A percentile compares a stretch with the other conserved stretches of the same genome.
Conservation (phyloP, 2,888 invertebrate species). For the Seira musarum region DNA sequence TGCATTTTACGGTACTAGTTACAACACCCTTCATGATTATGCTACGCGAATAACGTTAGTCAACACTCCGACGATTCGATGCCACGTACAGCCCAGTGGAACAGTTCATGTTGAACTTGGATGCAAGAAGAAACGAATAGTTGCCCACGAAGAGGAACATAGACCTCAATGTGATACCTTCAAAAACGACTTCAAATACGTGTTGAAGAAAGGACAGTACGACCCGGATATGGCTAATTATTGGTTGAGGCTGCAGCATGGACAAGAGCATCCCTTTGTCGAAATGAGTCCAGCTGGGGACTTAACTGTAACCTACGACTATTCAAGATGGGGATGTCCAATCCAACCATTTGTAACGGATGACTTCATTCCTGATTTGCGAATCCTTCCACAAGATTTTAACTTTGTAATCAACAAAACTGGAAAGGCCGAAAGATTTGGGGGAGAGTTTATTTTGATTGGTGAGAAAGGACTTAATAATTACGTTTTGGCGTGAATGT, state of each 20-base stretch:
- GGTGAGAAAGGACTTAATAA: not conserved
- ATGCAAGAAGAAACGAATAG: constrained; percentile 53
- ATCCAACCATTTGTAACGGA: constrained; percentile 62
- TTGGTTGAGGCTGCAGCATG: constrained; percentile 36
- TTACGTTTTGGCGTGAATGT: too few species aligned
- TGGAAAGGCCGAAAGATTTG: constrained; percentile 29
- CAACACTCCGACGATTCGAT: constrained; percentile 49
- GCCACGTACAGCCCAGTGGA: constrained; percentile 59
- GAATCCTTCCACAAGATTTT: constrained; percentile 37
- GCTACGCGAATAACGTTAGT: constrained; percentile 42
- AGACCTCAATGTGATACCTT: constrained; percentile 44
- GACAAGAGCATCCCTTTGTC: constrained; percentile 16
- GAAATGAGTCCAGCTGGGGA: constrained; percentile 22
- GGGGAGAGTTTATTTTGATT: constrained; percentile 60
- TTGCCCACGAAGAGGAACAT: constrained; percentile 61
- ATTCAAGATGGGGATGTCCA: constrained; percentile 64
- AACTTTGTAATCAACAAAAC: constrained; percentile 36
- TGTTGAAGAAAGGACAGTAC: constrained; percentile 17
- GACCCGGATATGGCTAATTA: constrained; percentile 50
- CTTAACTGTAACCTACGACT: constrained; percentile 55
- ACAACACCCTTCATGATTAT: constrained; percentile 55
- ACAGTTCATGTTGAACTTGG: constrained; percentile 48
- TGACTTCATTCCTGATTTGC: constrained; percentile 61
- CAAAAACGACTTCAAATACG: constrained; percentile 35
- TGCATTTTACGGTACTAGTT: constrained; percentile 61